phyloP scores from a whole-genome alignment of 2,888 invertebrate genomes.

The Cerceris rybyensis region DNA sequence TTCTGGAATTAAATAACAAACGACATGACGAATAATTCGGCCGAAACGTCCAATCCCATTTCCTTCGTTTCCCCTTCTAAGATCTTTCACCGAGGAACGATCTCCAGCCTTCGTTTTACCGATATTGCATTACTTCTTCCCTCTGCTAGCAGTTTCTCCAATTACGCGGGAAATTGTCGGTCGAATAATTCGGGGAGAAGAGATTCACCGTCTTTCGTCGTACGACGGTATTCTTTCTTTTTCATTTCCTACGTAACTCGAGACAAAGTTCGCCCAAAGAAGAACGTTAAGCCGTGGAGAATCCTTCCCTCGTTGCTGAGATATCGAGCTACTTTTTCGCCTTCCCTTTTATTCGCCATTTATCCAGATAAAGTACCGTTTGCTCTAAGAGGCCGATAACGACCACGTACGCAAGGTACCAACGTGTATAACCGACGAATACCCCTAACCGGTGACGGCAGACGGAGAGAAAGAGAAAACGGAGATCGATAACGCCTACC shows the following conservation, averaged over 20 bases:
- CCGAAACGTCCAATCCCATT: too few species aligned
- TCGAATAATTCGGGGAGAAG: not conserved
- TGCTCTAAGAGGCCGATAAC: conserved; percentile 58
- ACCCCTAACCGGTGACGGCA: too few species aligned
- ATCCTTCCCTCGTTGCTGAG: conserved; percentile 1
- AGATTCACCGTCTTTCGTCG: not conserved
- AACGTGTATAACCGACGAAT: conserved; percentile 18
- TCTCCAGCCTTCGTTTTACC: not conserved
- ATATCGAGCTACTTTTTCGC: conserved; percentile 16
- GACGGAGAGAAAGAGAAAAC: conserved; percentile 9
- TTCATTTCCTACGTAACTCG: too few species aligned
- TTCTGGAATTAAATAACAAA: too few species aligned
- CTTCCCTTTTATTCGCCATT: conserved; percentile 45
- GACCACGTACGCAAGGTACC: conserved; percentile 37
- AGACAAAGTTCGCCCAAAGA: too few species aligned
- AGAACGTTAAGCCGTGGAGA: not conserved
- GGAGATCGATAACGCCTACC: conserved; percentile 61
- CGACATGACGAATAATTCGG: too few species aligned
- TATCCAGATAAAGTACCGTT: conserved; percentile 59
- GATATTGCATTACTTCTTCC: not conserved
- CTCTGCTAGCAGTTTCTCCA: not conserved
- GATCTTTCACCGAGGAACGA: too few species aligned
- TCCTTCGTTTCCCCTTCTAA: too few species aligned
- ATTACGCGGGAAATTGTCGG: not conserved
- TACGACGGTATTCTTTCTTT: not conserved